Evolutionary conservation across 1,140 invertebrate genomes (phyloP).

Genomic region (Rhizoglyphus robini): DNA sequence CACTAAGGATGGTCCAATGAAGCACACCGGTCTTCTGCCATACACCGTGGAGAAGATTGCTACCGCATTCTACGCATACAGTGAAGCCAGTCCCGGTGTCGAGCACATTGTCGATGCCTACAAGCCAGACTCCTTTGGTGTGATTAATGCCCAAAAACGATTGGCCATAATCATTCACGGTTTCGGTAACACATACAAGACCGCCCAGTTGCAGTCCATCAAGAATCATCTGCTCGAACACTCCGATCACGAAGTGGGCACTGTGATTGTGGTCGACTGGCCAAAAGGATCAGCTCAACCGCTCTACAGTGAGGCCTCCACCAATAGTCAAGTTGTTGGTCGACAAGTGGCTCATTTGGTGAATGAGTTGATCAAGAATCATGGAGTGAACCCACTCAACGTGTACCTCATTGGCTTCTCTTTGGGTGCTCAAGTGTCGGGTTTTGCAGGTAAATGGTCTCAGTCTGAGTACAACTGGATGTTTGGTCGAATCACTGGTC

Average conservation of each 20-base stretch:
- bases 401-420: constrained; percentile 57
- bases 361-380: constrained; percentile 24
- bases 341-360: constrained; percentile 42
- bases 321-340: constrained; percentile 49
- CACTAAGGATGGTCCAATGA: constrained; percentile 28
- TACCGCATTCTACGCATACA: constrained; percentile 30
- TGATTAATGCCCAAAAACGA: neutral
- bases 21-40: constrained; percentile 27
- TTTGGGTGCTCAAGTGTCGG: constrained; percentile 27
- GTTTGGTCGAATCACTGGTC: constrained; percentile 56
- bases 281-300: constrained; percentile 36
- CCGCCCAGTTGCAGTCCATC: constrained; percentile 25
- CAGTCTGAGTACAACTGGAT: constrained; percentile 32
- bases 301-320: constrained; percentile 45
- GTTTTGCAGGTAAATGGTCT: constrained; percentile 34
- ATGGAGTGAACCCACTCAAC: constrained; percentile 1
- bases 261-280: constrained; percentile 36
- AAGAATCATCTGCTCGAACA: constrained; percentile 11
- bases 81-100: constrained; percentile 18
- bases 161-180: constrained; percentile 30
- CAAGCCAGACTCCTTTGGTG: neutral
- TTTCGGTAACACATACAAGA: constrained; percentile 29
- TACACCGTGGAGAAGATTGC: constrained; percentile 28
- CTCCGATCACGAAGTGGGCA: neutral
- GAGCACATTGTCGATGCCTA: constrained; percentile 24